phyloP scores from a whole-genome alignment of 35 echinoderm and acorn worm genomes.

The Apostichopus californicus region DNA sequence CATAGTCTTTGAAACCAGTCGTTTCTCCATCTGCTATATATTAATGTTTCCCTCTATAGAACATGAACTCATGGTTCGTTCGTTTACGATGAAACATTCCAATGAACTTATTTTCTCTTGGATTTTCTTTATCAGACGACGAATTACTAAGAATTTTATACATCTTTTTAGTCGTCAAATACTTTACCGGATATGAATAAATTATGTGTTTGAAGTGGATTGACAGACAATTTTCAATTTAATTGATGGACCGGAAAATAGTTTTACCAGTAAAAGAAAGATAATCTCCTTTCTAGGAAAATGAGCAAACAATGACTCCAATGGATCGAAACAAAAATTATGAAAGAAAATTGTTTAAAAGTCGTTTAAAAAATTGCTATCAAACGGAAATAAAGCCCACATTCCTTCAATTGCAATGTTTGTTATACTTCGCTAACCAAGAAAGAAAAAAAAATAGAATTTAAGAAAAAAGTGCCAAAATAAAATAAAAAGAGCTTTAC shows the following conservation, averaged over 20 bases:
- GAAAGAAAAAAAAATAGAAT: not conserved
- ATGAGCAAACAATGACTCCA: conserved; percentile 5
- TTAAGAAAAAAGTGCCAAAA: not conserved
- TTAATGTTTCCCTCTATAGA: too few relatives aligned
- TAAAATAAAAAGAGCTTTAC: not conserved
- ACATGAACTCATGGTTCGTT: too few relatives aligned
- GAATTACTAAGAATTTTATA: conserved; percentile 16
- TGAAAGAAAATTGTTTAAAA: conserved; percentile 15
- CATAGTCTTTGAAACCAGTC: too few relatives aligned
- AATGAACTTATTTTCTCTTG: too few relatives aligned
- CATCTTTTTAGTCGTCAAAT: not conserved
- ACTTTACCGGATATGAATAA: conserved; percentile 23
- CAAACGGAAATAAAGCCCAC: not conserved
- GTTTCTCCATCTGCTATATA: too few relatives aligned
- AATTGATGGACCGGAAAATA: conserved; percentile 30
- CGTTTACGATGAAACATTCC: too few relatives aligned
- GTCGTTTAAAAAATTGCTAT: conserved; percentile 12
- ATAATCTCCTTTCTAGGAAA: not conserved
- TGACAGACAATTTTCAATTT: conserved; percentile 32
- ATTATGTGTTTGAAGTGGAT: conserved; percentile 33
- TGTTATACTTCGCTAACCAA: not conserved
- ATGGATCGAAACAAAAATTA: not conserved
- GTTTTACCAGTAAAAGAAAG: not conserved
- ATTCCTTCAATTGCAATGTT: not conserved
- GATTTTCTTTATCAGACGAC: not conserved